Percentiles rank a stretch among this genome's conserved stretches.
Conservation (phyloP, 2,797 vertebrate species). For the Danio jaintianensis region DNA sequence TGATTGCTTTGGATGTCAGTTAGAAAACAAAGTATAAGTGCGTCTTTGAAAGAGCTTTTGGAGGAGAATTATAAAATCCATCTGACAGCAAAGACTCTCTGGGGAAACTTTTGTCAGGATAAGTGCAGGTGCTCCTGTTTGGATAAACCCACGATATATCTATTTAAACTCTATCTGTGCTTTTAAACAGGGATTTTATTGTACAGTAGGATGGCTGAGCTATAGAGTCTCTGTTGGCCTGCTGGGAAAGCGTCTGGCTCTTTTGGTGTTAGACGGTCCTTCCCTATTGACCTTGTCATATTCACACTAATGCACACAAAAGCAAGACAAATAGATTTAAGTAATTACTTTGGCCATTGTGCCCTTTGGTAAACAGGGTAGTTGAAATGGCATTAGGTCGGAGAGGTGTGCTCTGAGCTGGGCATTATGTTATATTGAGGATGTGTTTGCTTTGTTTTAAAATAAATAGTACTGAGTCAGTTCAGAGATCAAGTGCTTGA, state of each 20-base stretch:
- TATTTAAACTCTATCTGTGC: conserved; percentile 12
- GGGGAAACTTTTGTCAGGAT: conserved; percentile 18
- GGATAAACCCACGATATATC: neutral
- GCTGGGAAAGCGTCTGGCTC: conserved; percentile 74
- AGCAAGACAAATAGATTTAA: conserved; percentile 16
- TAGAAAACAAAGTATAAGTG: neutral
- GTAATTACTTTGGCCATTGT: conserved; percentile 39
- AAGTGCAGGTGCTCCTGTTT: conserved; percentile 16
- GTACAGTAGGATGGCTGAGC: conserved; percentile 57
- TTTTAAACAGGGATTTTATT: neutral
- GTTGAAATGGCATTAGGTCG: conserved; percentile 4
- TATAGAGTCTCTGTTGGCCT: conserved; percentile 58
- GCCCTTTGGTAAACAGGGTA: conserved; percentile 32
- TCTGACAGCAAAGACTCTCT: conserved; percentile 23
- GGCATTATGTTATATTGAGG: neutral
- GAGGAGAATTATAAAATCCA: neutral
- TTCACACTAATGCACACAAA: conserved; percentile 11
- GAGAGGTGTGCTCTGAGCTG: neutral
- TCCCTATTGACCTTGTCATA: conserved; percentile 66
- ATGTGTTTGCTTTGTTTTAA: neutral
- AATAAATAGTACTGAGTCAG: neutral
- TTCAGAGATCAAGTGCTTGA: conserved; percentile 1
- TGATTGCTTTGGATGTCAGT: conserved; percentile 41
- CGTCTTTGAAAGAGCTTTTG: conserved; percentile 24
- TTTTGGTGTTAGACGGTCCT: conserved; percentile 65